phyloP scores from a whole-genome alignment of 2,888 invertebrate species.

The Sphaeridia pumilis region DNA sequence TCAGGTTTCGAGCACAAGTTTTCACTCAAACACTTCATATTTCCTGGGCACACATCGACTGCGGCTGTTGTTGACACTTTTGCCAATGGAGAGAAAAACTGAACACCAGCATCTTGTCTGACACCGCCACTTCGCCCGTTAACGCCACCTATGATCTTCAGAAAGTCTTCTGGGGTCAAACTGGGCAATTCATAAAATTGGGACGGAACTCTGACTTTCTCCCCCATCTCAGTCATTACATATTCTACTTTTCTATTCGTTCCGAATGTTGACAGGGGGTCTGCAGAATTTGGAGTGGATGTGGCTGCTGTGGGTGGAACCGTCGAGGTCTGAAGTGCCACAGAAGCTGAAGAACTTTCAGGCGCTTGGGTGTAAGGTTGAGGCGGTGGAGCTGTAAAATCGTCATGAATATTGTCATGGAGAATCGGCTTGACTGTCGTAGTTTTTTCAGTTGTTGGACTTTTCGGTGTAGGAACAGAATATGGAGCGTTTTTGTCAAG shows the following conservation, averaged over 20 bases:
- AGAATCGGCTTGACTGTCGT: background rate
- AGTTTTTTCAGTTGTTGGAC: background rate
- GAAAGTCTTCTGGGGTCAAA: constrained; percentile 5
- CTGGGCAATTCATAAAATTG: constrained; percentile 14
- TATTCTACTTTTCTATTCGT: background rate
- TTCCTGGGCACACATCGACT: constrained; percentile 12
- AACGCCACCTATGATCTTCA: constrained; percentile 6
- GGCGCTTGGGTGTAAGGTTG: background rate
- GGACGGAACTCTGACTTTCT: constrained; percentile 12
- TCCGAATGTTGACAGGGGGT: no score
- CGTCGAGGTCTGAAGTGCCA: background rate
- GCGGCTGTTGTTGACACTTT: background rate
- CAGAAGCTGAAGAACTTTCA: background rate
- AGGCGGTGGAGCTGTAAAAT: background rate
- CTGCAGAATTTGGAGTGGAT: no score
- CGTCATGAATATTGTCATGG: no score
- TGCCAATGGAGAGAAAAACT: constrained; percentile 11
- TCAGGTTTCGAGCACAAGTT: constrained; percentile 8
- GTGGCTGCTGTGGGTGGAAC: background rate
- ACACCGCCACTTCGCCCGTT: background rate
- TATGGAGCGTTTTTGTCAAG: background rate
- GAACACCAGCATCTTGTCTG: background rate
- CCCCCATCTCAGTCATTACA: constrained; percentile 2
- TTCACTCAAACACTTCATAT: constrained; percentile 19
- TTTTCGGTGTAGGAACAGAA: background rate